Evolutionary conservation across 2,797 vertebrate species (phyloP), one percentile per base, ranked within the genome.

Genomic region (Gallinago stenura): DNA sequence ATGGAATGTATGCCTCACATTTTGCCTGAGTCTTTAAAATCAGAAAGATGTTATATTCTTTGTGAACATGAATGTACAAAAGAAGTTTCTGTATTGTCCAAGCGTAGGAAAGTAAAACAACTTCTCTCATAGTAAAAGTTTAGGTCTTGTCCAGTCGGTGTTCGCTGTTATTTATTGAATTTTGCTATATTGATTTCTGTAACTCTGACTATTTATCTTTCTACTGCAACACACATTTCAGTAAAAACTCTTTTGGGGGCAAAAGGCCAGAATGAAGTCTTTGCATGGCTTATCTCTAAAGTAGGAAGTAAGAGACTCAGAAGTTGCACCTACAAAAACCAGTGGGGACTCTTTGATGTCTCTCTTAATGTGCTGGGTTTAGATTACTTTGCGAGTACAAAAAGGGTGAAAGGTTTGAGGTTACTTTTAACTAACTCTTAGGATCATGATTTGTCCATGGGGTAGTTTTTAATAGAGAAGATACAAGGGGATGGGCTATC

Each of bases 261-360:
- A 94, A 97, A 97, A 97, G 97, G 95, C 93, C 97, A 96, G 80
- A 90, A 72, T 76, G 93, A 95, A 96, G 95, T 77, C 97, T 97
- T 97, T 97, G 95, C 96, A 95, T 93, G 95, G 68, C 94, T 98
- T 98, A 98, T 98, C 98, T 98, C 91, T 95, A 94, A 95, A 95
- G 91, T 87, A 31, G 93, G 95, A 96, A 97, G 62, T 69, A 88
- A 93, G 72, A 95, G 43, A 79, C 94, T 98, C 96, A 94, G 95
- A 97, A 73, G 96, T 41, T 97, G 93, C 94, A 97, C 96, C 97
- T 96, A 97, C 95, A 97, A 97, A 95, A 98, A 98, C 96, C 93
- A 94, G 96, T 90, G 83, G 62, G 87, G 60, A 79, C 85, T 73
- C 97, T 98, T 98, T 98, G 97, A 98, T 98, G 97, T 97, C 79